These are phyloP conservation scores for Neoscelio sp. DNA, from an alignment of 2,888 invertebrate species.

Conservation along the genomic window DNA sequence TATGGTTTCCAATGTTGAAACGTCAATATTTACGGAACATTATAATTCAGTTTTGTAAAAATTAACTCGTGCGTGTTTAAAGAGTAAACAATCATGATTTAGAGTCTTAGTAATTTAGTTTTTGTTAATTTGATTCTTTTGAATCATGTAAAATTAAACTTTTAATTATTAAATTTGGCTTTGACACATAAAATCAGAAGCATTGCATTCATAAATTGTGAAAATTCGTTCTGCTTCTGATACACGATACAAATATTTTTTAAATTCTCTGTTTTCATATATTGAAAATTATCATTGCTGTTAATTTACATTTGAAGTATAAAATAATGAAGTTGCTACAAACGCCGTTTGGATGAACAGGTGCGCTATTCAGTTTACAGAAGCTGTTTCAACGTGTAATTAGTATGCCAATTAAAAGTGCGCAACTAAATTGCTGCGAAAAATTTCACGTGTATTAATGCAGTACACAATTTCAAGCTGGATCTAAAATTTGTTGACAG, in stretches of 20 bases:
- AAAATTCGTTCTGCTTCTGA: conserved; percentile 21
- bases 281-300: neutral
- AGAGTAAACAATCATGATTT: too few relatives aligned
- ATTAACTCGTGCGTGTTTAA: too few relatives aligned
- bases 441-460: conserved; percentile 4
- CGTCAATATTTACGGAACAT: neutral
- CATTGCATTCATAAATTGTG: neutral
- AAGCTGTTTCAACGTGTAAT: conserved; percentile 61
- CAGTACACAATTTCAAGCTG: neutral
- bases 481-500: conserved; percentile 4
- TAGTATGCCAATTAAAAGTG: conserved; percentile 69
- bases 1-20: conserved; percentile 19
- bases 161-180: too few relatives aligned
- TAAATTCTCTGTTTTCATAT: conserved; percentile 10
- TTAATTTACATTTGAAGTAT: conserved; percentile 11
- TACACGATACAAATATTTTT: conserved; percentile 18
- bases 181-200: neutral
- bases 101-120: neutral
- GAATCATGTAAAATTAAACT: neutral
- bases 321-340: conserved; percentile 20
- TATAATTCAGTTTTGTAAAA: neutral
- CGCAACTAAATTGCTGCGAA: conserved; percentile 56
- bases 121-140: neutral
- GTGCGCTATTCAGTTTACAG: conserved; percentile 67
- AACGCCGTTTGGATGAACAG: conserved; percentile 43